Base-by-base conservation (phyloP, 1,140 invertebrate genomes). In the Drosophila albomicans region DNA sequence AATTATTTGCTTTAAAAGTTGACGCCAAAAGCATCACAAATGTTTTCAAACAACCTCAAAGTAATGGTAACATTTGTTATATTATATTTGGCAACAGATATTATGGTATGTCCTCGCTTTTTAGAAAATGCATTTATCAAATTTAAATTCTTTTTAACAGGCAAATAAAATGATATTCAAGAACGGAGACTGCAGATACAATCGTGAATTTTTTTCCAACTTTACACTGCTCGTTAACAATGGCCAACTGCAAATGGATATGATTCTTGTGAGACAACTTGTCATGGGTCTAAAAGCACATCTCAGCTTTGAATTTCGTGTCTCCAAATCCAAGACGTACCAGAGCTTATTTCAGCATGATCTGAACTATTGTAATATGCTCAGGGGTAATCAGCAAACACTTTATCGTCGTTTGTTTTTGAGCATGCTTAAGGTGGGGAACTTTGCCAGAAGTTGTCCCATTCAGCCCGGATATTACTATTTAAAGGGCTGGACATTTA, bases 361-460 rank as follows among this genome's bases (percentile, higher is more conserved):
- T 51, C 62, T 91, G 5, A 86, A 91, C 70, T 78, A 88, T 64
- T 92, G 91, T 49, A 28, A 57, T 1, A 16, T 91, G 10, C 67
- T 91, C 6, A 81, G 67, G 6, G 74, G 78, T 0, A n/a, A 75
- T 0, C 82, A 79, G 8, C 49, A 81, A 41, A 75, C 80, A 1
- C 10, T 91, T 0, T 84, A 91, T 20, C 78, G 90, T 2, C 84
- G 75, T n/a, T 91, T 78, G 90, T 85, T 63, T 25, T 49, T 52
- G 1, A 76, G 38, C 30, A 76, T 82, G 57, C 3, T 85, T 1
- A 85, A 85, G 41, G 49, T 77, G 10, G 75, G 86, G 6, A 91
- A 91, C 57, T 85, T 91, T 38, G 74, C 84, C 8, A 72, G 58
- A 1, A 90, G 78, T 32, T 91, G 90, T 56, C 90, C 89, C 0